Evolutionary conservation across 2,888 invertebrate genomes (phyloP).

Genomic region (Serripes groenlandicus): DNA sequence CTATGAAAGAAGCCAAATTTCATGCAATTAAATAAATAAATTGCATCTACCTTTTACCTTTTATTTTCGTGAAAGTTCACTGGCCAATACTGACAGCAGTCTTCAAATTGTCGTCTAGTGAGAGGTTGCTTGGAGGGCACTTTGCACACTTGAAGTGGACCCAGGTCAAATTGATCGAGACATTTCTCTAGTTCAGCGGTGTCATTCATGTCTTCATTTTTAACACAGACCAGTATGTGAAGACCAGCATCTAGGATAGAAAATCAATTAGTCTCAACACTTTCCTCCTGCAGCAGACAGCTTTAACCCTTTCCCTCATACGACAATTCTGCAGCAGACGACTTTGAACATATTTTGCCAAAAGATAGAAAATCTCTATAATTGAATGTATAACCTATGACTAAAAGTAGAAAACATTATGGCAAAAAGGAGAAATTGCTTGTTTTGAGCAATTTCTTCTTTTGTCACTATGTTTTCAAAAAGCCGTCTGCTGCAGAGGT

Average conservation of each 20-base stretch:
- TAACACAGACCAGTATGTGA: constrained; percentile 9
- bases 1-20: background rate
- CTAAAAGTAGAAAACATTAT: too few relatives aligned
- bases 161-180: constrained; percentile 42
- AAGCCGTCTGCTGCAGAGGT: too few relatives aligned
- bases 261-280: background rate
- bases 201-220: background rate
- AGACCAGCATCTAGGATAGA: constrained; percentile 9
- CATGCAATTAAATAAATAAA: background rate
- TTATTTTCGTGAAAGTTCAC: constrained; percentile 85
- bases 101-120: constrained; percentile 82
- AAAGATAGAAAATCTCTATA: too few relatives aligned
- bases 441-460: too few relatives aligned
- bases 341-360: too few relatives aligned
- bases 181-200: background rate
- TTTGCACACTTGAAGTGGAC: constrained; percentile 73
- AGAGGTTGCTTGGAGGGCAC: constrained; percentile 78
- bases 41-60: too few relatives aligned
- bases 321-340: too few relatives aligned
- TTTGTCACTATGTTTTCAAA: too few relatives aligned
- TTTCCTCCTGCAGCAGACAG: background rate
- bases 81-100: constrained; percentile 82
- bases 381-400: too few relatives aligned
- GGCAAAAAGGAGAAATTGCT: too few relatives aligned
- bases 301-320: too few relatives aligned